Evolutionary conservation across 2,113 vertebrate genomes (phyloP), one percentile per base, ranked within the genome.

Genomic region (Todiramphus saurophagus): DNA sequence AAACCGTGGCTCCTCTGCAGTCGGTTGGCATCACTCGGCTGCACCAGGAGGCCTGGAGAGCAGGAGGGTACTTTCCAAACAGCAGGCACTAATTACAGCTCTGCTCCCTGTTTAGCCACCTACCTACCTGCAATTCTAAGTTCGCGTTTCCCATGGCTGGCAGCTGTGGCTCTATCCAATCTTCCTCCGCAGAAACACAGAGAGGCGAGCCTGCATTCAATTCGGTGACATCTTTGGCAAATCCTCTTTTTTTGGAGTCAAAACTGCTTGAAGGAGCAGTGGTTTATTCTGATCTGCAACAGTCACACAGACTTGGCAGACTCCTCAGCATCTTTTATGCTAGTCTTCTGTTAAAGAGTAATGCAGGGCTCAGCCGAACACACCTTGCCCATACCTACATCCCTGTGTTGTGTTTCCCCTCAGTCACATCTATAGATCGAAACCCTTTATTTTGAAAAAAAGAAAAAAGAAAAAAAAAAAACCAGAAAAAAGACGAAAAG

Each of bases 11-110:
- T 96, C 66, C 95, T 90, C 88, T 41, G 92, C 90, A 68, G 51
- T 41, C 28, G 73, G 73, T 7, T 96, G 95, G 94, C 94, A 96
- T 60, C 25, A 1, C 72, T 31, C 12, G 2, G 67, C 86, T 91
- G 48, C 69, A 53, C 89, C 80, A 90, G 87, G 85, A 92, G 92
- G 93, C 92, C 92, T 68, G 83, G 68, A 89, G 90, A 96, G 90
- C 69, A 95, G 1, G 2, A 69, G 73, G 92, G 90, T 96, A 89
- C 90, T 96, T 96, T 94, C 93, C 92, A 30, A 88, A 37, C 64
- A 53, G 69, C 63, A 92, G 39, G 48, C 72, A 58, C 33, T 66
- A 76, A 94, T 90, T 81, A 86, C 53, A 87, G 88, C 62, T 92
- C 33, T 37, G 60, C 69, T 62, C 80, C 80, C 44, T 39, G 28